These are phyloP conservation scores for Amphiprion ocellaris DNA, from an alignment of 2,113 vertebrate genomes.

Conservation along the genomic window DNA sequence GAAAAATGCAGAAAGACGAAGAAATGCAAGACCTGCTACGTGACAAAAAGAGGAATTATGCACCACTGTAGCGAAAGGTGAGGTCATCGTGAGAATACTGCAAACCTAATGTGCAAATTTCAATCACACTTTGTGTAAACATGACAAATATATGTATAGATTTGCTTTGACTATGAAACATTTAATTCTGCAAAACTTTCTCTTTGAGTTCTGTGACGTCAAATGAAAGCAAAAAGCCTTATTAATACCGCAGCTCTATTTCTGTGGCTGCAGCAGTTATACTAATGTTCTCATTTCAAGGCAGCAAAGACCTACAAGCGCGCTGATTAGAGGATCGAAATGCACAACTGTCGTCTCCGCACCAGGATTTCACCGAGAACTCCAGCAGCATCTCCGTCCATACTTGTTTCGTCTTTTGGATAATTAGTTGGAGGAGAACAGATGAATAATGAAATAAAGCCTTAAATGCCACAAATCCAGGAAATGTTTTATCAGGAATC, in stretches of 20 bases:
- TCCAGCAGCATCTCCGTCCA: constrained; percentile 27
- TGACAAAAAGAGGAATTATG: too few relatives aligned
- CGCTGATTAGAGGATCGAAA: constrained; percentile 62
- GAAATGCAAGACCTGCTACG: too few relatives aligned
- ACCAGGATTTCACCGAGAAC: constrained; percentile 40
- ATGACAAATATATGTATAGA: too few relatives aligned
- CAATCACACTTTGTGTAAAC: too few relatives aligned
- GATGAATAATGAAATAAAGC: constrained; percentile 60
- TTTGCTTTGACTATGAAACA: not conserved
- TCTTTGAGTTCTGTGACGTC: not conserved
- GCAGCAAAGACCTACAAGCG: constrained; percentile 25
- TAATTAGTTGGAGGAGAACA: constrained; percentile 53
- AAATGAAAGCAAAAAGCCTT: not conserved
- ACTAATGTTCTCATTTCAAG: constrained; percentile 53
- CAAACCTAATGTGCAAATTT: too few relatives aligned
- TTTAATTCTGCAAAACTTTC: not conserved
- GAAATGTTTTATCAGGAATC: constrained; percentile 34
- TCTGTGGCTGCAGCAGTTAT: constrained; percentile 32
- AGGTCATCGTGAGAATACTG: too few relatives aligned
- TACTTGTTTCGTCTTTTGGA: constrained; percentile 43
- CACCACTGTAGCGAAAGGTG: too few relatives aligned
- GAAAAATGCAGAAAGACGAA: too few relatives aligned
- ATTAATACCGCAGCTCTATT: constrained; percentile 2
- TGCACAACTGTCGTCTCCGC: constrained; percentile 35
- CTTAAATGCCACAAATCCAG: constrained; percentile 48